Evolutionary conservation across 2,113 vertebrate species (phyloP).

Genomic region (Tautogolabrus adspersus): DNA sequence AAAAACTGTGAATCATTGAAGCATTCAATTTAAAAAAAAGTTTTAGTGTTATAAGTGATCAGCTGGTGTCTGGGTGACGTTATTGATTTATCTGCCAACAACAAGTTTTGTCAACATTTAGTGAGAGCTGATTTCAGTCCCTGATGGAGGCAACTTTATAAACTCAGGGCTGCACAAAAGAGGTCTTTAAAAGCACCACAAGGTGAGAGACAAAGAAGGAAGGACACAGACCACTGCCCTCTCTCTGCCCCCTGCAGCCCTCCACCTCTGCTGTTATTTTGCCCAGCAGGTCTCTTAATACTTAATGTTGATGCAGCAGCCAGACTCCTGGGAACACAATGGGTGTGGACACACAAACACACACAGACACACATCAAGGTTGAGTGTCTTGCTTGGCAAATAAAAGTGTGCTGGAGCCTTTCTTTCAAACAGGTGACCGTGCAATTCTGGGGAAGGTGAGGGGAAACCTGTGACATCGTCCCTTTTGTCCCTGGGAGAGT

Average conservation of each 20-base stretch:
- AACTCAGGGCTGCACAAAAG: no score
- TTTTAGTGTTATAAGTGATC: background rate
- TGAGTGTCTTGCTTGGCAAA: slow-evolving; percentile 30
- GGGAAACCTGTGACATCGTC: no score
- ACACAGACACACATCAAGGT: background rate
- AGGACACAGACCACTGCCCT: background rate
- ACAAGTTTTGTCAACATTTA: slow-evolving; percentile 22
- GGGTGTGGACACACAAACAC: slow-evolving; percentile 6
- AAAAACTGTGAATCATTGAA: slow-evolving; percentile 22
- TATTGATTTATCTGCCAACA: slow-evolving; percentile 49
- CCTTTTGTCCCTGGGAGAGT: no score
- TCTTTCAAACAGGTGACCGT: slow-evolving; percentile 46
- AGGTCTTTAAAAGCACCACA: background rate
- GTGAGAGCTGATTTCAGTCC: slow-evolving; percentile 21
- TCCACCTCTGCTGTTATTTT: slow-evolving; percentile 52
- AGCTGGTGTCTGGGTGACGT: slow-evolving; percentile 12
- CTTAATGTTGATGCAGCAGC: slow-evolving; percentile 50
- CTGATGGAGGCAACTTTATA: background rate
- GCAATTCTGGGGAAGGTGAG: no score
- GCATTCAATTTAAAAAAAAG: slow-evolving; percentile 17
- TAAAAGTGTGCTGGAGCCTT: slow-evolving; percentile 40
- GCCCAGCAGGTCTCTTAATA: slow-evolving; percentile 58
- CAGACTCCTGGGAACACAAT: slow-evolving; percentile 36
- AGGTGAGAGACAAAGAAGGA: background rate
- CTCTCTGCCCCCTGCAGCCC: background rate